These are phyloP conservation scores for crab-eating macaque (Macaca fascicularis) DNA, from an alignment of 2,113 vertebrate species.

Conservation along the genomic window T2T-MFA8v1.1 NC_132903.1:5120001-5120500, in stretches of 20 bases:
- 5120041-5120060: too few species aligned
- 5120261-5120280: rapidly evolving
- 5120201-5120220: rapidly evolving
- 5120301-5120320: too few species aligned
- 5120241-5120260: neutral
- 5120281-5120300: too few species aligned
- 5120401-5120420: rapidly evolving
- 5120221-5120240: rapidly evolving
- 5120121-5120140: neutral
- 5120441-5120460: rapidly evolving
- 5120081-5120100: neutral
- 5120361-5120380: rapidly evolving
- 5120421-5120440: rapidly evolving
- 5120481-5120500: rapidly evolving
- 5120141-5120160: too few species aligned
- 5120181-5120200: too few species aligned
- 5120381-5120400: too few species aligned
- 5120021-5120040: too few species aligned
- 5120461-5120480: too few species aligned
- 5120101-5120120: neutral
- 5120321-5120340: too few species aligned
- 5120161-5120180: rapidly evolving
- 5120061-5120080: neutral
- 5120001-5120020: neutral
- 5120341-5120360: rapidly evolving